A percentile compares a stretch with the other conserved stretches of the same genome.
phyloP scores from a whole-genome alignment of 2,888 invertebrate genomes.

The Notodonta dromedarius region DNA sequence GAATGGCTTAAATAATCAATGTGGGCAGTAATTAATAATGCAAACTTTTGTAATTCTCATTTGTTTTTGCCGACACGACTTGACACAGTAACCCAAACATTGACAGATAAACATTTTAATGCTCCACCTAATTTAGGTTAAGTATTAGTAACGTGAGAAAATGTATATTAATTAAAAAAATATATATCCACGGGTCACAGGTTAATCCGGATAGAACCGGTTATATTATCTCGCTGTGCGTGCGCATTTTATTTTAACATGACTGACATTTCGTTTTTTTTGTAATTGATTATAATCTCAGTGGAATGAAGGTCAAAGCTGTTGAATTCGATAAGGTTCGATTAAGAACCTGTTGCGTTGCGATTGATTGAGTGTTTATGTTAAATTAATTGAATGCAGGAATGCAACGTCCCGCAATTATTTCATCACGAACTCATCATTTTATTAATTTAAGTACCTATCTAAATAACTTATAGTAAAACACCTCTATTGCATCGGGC shows the following conservation, averaged over 20 bases:
- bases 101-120: conserved; percentile 13
- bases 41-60: no score
- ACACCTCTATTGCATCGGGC: no score
- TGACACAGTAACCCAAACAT: conserved; percentile 10
- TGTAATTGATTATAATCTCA: conserved; percentile 16
- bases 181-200: conserved; percentile 41
- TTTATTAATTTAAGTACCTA: no score
- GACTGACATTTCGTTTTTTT: conserved; percentile 9
- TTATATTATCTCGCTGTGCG: conserved; percentile 22
- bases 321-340: conserved; percentile 29
- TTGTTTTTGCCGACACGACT: conserved; percentile 8
- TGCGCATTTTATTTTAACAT: conserved; percentile 13
- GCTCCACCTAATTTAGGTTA: conserved; percentile 31
- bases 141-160: conserved; percentile 37
- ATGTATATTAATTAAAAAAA: conserved; percentile 28
- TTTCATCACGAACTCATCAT: background rate
- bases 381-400: background rate
- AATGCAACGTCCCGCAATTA: background rate
- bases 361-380: conserved; percentile 13
- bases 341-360: conserved; percentile 25
- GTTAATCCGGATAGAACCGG: conserved; percentile 36
- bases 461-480: no score
- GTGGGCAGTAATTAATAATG: no score
- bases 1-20: no score
- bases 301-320: conserved; percentile 27